Evolutionary conservation across 2,888 invertebrate genomes (phyloP).

Genomic region (Agonopterix heracliana): DNA sequence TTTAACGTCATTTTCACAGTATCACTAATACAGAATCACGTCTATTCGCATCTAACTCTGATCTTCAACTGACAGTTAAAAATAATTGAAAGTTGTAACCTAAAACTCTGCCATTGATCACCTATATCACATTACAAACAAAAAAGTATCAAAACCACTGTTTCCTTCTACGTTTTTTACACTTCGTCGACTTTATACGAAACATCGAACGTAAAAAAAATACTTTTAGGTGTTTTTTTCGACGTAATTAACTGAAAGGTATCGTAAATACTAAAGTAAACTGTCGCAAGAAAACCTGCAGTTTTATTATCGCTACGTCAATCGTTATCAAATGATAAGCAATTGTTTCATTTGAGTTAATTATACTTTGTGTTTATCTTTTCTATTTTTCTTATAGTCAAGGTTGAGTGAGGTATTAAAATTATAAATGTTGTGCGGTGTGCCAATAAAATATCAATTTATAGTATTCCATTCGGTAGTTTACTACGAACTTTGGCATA

Average conservation of each 20-base stretch:
- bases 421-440: no score
- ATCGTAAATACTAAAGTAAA: background rate
- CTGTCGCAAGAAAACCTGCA: background rate
- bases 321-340: background rate
- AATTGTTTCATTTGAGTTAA: background rate
- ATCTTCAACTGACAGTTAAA: no score
- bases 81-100: constrained; percentile 11
- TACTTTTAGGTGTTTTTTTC: background rate
- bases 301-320: background rate
- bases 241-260: background rate
- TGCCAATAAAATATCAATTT: no score
- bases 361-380: background rate
- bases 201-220: background rate
- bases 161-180: background rate
- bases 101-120: constrained; percentile 7
- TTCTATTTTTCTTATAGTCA: no score
- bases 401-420: no score
- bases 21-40: background rate
- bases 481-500: no score
- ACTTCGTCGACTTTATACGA: background rate
- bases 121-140: constrained; percentile 4
- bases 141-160: background rate
- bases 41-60: no score
- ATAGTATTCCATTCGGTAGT: no score
- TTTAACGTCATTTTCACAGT: constrained; percentile 33